Conservation (phyloP, 1,140 invertebrate species). For the Zaprionus inermis region DNA sequence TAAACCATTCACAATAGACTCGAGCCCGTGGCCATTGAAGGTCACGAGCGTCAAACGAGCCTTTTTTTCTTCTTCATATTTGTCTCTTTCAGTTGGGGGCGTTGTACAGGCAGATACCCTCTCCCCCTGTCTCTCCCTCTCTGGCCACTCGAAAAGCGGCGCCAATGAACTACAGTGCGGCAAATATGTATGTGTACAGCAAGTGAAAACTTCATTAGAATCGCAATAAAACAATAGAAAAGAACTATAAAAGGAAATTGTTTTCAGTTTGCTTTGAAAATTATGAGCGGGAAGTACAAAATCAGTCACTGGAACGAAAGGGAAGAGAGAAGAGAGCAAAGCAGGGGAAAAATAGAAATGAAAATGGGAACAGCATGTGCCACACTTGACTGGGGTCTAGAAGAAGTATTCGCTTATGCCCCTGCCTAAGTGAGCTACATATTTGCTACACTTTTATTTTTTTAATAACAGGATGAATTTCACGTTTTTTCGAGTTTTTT, state of each 20-base stretch:
- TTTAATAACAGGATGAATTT: constrained; percentile 52
- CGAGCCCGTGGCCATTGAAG: constrained; percentile 41
- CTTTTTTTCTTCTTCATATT: constrained; percentile 55
- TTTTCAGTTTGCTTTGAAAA: constrained; percentile 51
- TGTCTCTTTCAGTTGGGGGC: constrained; percentile 19
- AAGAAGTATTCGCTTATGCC: neutral
- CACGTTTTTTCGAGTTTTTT: constrained; percentile 26
- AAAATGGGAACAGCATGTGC: constrained; percentile 46
- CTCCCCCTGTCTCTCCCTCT: neutral
- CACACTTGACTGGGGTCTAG: neutral
- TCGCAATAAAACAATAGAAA: neutral
- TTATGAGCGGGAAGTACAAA: constrained; percentile 25
- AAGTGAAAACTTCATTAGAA: constrained; percentile 37
- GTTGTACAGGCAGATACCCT: constrained; percentile 5
- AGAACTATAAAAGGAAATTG: constrained; percentile 67
- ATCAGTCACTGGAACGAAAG: constrained; percentile 67
- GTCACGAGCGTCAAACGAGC: constrained; percentile 66
- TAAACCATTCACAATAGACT: neutral
- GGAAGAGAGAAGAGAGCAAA: constrained; percentile 15
- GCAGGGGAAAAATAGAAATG: constrained; percentile 38
- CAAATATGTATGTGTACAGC: neutral
- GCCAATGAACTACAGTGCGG: constrained; percentile 60
- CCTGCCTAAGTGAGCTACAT: neutral
- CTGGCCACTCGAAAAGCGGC: constrained; percentile 12
- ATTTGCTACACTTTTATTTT: neutral